A percentile compares a stretch with the other conserved stretches of the same genome.
Conservation (phyloP, 1,140 invertebrate genomes). For the Xylocopa sonorina region DNA sequence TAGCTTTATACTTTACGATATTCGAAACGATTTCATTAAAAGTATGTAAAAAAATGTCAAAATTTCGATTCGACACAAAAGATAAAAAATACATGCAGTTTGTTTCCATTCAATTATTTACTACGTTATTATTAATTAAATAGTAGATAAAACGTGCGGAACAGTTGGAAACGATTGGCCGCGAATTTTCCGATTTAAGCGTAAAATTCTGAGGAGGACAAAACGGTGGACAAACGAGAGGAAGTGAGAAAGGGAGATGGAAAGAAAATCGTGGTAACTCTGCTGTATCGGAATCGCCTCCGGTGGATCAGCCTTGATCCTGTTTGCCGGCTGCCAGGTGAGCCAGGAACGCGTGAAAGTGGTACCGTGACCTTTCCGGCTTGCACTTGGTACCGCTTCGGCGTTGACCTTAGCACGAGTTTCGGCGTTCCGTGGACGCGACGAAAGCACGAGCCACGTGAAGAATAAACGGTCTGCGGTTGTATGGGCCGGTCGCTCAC, state of each 20-base stretch:
- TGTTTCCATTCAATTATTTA: too few relatives aligned
- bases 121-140: too few relatives aligned
- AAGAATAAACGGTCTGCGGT: conserved; percentile 36
- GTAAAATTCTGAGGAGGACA: not conserved
- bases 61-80: too few relatives aligned
- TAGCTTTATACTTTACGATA: not conserved
- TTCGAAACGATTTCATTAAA: too few relatives aligned
- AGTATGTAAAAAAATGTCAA: too few relatives aligned
- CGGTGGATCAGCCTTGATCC: conserved; percentile 67
- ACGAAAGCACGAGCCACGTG: conserved; percentile 44
- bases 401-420: conserved; percentile 65
- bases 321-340: conserved; percentile 59
- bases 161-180: too few relatives aligned
- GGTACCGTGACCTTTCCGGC: conserved; percentile 67
- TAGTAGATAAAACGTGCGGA: too few relatives aligned
- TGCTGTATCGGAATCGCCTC: conserved; percentile 34
- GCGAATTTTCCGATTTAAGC: not conserved
- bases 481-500: conserved; percentile 45
- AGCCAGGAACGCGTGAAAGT: conserved; percentile 66
- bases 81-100: too few relatives aligned
- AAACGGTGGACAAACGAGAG: not conserved
- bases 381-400: conserved; percentile 67
- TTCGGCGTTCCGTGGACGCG: conserved; percentile 44
- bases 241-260: not conserved
- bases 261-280: conserved; percentile 24